Base-by-base conservation (phyloP, 2,888 invertebrate genomes). In the Sphaerophoria taeniata region DNA sequence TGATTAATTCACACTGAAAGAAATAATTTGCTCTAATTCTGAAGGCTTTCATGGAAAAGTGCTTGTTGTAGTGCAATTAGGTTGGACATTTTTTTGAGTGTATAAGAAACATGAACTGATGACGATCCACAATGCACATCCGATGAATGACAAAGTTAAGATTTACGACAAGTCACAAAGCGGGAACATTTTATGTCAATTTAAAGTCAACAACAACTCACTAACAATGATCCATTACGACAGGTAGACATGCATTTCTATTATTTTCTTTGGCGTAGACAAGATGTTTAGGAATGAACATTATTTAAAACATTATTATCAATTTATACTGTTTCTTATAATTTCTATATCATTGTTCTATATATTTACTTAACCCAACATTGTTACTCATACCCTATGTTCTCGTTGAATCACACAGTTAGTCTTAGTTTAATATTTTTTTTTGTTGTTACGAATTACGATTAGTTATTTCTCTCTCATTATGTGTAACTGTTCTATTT, bases 181-280 rank as follows among this genome's bases (percentile, higher is more conserved):
- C 78, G 83, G 83, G 49, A 70, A 78, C 78, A 74, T 78, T 83
- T 70, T 49, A 56, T 78, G 83, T 78, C 78, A 83, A 74, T 73
- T 82, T 73, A 69, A 71, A 83, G 73, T 74, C 78, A 78, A 69
- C 83, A 83, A 83, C 65, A 53, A 65, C 58, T 53, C 65, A 53
- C 65, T 49, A 71, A 76, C 76, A 81, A 75, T 75, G 75, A 75
- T 76, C 81, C 65, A 76, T 76, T 76, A 53, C 65, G 76, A 81
- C 81, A 76, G 63, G 51, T 69, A 70, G 80, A 74, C 74, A 75
- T 74, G 70, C 80, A 56, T 70, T 60, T 60, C 6, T 60, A 60
- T 60, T 39, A 43, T 60, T 43, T 65, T 70, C 43, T 43, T 16
- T 69, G 53, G 53, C 39, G 33, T 61, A 55, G 55, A 60, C 31